A percentile compares a stretch with the other conserved stretches of the same genome.
Evolutionary conservation across 1,140 invertebrate species (phyloP).

Genomic region (Drosophila nikananu): DNA sequence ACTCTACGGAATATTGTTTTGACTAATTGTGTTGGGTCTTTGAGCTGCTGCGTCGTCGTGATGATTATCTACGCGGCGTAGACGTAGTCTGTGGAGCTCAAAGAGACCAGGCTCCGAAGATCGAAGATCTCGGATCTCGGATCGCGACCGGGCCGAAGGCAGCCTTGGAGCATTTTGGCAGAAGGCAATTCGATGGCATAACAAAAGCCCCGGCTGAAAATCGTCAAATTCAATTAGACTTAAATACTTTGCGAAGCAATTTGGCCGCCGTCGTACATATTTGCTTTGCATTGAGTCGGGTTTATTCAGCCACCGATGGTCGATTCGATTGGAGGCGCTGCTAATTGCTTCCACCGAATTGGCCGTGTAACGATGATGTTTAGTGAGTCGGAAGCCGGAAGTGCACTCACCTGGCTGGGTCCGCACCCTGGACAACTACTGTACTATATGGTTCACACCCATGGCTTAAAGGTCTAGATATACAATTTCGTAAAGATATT

Average conservation of each 20-base stretch:
- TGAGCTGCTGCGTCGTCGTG: slow-evolving; percentile 54
- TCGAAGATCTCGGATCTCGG: slow-evolving; percentile 20
- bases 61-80: slow-evolving; percentile 65
- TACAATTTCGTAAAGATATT: slow-evolving; percentile 7
- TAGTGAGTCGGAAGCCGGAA: slow-evolving; percentile 67
- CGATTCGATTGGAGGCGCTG: slow-evolving; percentile 32
- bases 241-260: slow-evolving; percentile 81
- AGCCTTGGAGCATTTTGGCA: slow-evolving; percentile 78
- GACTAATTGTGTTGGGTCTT: slow-evolving; percentile 68
- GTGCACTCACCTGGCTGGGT: slow-evolving; percentile 35
- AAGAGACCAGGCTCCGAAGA: slow-evolving; percentile 42
- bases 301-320: slow-evolving; percentile 63
- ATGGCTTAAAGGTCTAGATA: not conserved
- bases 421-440: slow-evolving; percentile 17
- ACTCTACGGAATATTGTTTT: slow-evolving; percentile 69
- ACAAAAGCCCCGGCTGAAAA: slow-evolving; percentile 41
- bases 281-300: slow-evolving; percentile 80
- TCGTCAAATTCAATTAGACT: slow-evolving; percentile 83
- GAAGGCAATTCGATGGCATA: slow-evolving; percentile 40
- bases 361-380: slow-evolving; percentile 56
- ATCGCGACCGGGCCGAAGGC: slow-evolving; percentile 31
- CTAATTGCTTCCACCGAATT: slow-evolving; percentile 70
- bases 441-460: not conserved
- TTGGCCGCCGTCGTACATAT: slow-evolving; percentile 55
- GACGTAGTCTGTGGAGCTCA: not conserved